phyloP scores from a whole-genome alignment of 23 tunicate genomes.

The Ascidia mentula region DNA sequence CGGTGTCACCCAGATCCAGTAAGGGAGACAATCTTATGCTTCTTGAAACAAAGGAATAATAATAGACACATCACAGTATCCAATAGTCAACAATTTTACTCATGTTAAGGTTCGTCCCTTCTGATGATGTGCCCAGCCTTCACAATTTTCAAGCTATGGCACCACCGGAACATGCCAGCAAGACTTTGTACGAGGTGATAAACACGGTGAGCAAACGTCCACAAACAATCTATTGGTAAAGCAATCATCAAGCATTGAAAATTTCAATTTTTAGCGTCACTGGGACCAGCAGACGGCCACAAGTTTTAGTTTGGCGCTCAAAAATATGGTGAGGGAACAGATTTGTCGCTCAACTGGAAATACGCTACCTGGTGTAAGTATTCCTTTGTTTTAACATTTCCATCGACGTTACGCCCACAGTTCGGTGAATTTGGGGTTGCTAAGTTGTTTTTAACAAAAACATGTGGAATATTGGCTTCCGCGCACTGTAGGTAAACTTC shows the following conservation, averaged over 20 bases:
- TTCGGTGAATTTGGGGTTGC: no score
- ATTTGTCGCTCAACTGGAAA: background rate
- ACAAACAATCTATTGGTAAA: no score
- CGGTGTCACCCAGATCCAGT: constrained; percentile 31
- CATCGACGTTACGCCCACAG: no score
- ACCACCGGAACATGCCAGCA: constrained; percentile 13
- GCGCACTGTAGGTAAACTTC: no score
- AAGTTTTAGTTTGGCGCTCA: background rate
- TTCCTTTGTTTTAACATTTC: no score
- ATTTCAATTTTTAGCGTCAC: background rate
- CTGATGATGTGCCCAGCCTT: background rate
- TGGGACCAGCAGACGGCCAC: background rate
- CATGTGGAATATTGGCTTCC: no score
- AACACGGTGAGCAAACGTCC: constrained; percentile 28
- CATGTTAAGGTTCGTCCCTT: background rate
- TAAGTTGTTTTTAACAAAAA: no score
- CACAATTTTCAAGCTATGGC: background rate
- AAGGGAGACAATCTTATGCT: no score
- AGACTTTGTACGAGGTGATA: constrained; percentile 19
- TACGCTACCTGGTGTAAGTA: background rate
- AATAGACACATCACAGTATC: no score
- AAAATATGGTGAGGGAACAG: background rate
- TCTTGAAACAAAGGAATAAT: no score
- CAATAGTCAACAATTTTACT: background rate
- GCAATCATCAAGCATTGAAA: no score